Evolutionary conservation across 1,140 invertebrate genomes (phyloP), one percentile per base, ranked within the genome.

Genomic region (Brachionus rotundiformis): DNA sequence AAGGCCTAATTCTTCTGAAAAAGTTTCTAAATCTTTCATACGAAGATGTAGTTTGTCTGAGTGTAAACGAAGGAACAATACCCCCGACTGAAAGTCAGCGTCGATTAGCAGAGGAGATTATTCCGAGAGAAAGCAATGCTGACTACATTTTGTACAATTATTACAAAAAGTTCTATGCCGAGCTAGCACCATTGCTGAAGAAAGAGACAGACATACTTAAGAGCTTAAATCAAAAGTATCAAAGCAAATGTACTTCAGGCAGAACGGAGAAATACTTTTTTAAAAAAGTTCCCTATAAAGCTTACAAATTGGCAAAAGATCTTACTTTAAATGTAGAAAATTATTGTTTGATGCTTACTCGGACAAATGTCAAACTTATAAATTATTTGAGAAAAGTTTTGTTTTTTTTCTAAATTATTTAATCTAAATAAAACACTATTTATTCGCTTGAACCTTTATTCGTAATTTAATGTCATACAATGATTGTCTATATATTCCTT

Each of bases 131-230:
- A 7, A 63, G 59, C 27, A 63, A 63, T 63, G 16, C 59, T 29
- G 59, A 63, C n/a, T 63, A 29, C 13, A 63, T 63, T 63, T 29
- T 63, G 10, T 63, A 63, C 25, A 63, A 63, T 63, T 27, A 3
- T 31, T 63, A 63, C n/a, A 31, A 11, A 11, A 31, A 27, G 29
- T 29, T 29, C 11, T 63, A 63, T 63, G 2, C 27, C 7, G n/a
- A 25, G 19, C 3, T 63, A n/a, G 59, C 59, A 2, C 23, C 29
- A 13, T 10, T 63, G 8, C 13, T 63, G 4, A 63, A 10, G 29
- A n/a, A 63, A 19, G 59, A 63, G 29, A 25, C 29, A 1, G 8
- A 63, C 10, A 27, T 29, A 13, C 29, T 63, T 19, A 27, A 63
- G 29, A 63, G 29, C 13, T 29, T 63, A 31, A 63, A 27, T 63